phyloP scores from a whole-genome alignment of 2,113 vertebrate species.

The Nothocercus nigrocapillus region DNA sequence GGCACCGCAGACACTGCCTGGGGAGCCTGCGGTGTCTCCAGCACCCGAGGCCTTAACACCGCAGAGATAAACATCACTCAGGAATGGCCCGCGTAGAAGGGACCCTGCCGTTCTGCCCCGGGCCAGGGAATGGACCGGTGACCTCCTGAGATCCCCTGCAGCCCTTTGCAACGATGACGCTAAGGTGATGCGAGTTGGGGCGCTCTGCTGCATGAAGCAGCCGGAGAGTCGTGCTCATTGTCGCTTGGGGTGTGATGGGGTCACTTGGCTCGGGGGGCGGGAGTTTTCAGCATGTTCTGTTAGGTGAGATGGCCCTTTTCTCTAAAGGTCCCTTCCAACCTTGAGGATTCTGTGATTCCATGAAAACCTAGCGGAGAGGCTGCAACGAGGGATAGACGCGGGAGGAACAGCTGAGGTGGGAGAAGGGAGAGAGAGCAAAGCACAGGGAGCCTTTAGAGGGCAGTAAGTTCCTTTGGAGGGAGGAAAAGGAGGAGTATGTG shows the following conservation, averaged over 20 bases:
- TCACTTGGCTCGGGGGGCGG: background rate
- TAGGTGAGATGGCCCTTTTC: background rate
- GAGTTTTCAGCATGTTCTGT: background rate
- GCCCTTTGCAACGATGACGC: background rate
- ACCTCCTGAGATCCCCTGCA: constrained; percentile 8
- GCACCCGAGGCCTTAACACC: background rate
- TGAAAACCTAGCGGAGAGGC: background rate
- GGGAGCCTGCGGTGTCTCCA: background rate
- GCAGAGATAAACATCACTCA: constrained; percentile 12
- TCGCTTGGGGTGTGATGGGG: background rate
- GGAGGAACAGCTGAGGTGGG: background rate
- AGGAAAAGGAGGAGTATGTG: background rate
- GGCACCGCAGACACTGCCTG: background rate
- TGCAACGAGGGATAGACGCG: background rate
- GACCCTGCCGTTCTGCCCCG: background rate
- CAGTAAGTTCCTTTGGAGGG: constrained; percentile 28
- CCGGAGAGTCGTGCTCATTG: background rate
- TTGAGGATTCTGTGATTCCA: too few relatives aligned
- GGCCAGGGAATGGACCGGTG: background rate
- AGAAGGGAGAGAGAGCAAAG: background rate
- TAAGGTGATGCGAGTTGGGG: background rate
- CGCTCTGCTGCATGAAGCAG: background rate
- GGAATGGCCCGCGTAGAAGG: background rate
- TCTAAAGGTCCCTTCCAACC: too few relatives aligned
- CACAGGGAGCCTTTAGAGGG: constrained; percentile 31